Evolutionary conservation across 2,888 invertebrate species (phyloP), one percentile per base, ranked within the genome.

Genomic region (Busseola fusca): DNA sequence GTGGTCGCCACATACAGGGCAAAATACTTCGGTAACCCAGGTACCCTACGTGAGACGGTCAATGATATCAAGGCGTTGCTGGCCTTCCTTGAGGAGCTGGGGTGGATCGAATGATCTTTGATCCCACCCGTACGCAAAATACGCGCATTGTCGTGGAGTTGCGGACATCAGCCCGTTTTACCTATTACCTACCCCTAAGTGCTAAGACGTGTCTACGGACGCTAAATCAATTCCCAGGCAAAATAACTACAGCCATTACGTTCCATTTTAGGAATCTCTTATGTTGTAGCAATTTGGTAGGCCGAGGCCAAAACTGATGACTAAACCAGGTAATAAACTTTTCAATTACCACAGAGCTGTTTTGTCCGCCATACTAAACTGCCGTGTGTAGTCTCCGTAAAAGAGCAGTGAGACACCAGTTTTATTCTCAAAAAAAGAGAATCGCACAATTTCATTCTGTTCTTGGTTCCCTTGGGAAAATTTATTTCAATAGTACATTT

Each of bases 381-480:
- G 0, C 45, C 45, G 79, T 75, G 18, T 75, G 74, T 75, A 79
- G 87, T 90, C 80, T 74, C 57, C 80, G 81, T 85, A 89, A 91
- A 92, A 91, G 91, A 92, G 87, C 91, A 91, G 81, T 87, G 88
- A 89, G 88, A 93, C 88, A 88, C 86, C 88, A 90, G 90, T 91
- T 93, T 92, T 91, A 89, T 90, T 89, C 82, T 85, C 79, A 80
- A 86, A 90, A 89, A 89, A 86, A 89, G 88, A 88, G 87, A 87
- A 88, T 85, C 87, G 85, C 87, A 88, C 88, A 89, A 89, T 90
- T 91, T 89, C 86, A 90, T 91, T 91, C 89, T 89, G 87, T 87
- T 89, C 86, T 87, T 86, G 83, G 87, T 90, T 89, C 89, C 86
- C 89, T 88, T 87, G 90, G 87, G 88, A 91, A 91, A 90, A 92